A percentile compares a stretch with the other conserved stretches of the same genome.
These are phyloP conservation scores for Neotoma lepida DNA, from an alignment of 2,113 vertebrate genomes.

Conservation along the genomic window DNA sequence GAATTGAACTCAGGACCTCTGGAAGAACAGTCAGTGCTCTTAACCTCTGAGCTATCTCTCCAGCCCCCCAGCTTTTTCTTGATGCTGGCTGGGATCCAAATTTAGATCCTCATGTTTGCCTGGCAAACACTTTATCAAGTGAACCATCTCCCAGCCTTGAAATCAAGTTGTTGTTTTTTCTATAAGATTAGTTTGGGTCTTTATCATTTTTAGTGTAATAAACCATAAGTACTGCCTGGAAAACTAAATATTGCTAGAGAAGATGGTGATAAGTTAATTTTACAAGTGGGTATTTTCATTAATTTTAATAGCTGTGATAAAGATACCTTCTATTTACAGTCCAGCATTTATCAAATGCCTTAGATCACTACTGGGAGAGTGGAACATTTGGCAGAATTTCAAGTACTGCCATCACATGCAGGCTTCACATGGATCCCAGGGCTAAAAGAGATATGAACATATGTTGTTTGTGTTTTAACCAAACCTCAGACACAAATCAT, in stretches of 20 bases:
- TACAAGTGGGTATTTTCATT: not conserved
- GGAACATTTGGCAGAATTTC: not conserved
- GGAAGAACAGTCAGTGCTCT: too few species aligned
- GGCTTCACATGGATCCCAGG: not conserved
- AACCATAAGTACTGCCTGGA: not conserved
- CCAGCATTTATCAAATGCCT: not conserved
- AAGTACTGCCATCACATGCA: not conserved
- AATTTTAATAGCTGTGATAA: not conserved
- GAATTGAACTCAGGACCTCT: too few species aligned
- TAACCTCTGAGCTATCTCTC: too few species aligned
- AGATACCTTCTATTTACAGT: not conserved
- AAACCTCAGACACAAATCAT: not conserved
- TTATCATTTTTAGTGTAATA: not conserved
- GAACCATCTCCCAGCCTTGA: not conserved
- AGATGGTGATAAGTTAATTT: constrained; percentile 20
- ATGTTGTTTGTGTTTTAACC: not conserved
- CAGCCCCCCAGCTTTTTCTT: too few species aligned
- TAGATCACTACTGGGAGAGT: not conserved
- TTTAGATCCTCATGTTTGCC: not conserved
- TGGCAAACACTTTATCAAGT: not conserved
- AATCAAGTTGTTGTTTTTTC: not conserved
- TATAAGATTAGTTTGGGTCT: not conserved
- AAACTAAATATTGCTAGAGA: constrained; percentile 1
- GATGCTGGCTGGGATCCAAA: not conserved
- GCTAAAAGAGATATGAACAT: not conserved